Conservation (phyloP, 2,888 invertebrate genomes). For the Helicoverpa assulta region DNA sequence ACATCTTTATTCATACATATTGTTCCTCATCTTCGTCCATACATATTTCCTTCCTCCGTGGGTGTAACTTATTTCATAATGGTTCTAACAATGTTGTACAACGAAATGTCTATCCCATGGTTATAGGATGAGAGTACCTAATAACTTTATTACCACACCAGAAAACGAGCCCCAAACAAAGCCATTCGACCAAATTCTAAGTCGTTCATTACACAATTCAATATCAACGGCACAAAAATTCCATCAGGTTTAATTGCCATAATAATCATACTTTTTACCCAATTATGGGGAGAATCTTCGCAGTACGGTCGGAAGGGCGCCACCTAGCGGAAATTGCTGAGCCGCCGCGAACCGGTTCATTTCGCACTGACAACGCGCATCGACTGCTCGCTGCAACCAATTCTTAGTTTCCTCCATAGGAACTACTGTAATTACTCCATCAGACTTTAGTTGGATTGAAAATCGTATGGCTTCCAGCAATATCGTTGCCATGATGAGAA, state of each 20-base stretch:
- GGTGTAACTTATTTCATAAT: too few relatives aligned
- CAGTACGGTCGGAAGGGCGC: slow-evolving; percentile 37
- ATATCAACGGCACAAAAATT: slow-evolving; percentile 6
- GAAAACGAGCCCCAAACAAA: neutral
- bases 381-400: slow-evolving; percentile 27
- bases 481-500: neutral
- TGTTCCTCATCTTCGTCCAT: too few relatives aligned
- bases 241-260: slow-evolving; percentile 19
- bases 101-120: neutral
- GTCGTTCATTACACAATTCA: neutral
- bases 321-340: slow-evolving; percentile 61
- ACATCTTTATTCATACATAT: too few relatives aligned
- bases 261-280: slow-evolving; percentile 35
- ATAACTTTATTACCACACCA: neutral
- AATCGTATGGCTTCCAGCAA: neutral
- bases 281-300: slow-evolving; percentile 38
- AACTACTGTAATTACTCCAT: slow-evolving; percentile 47
- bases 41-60: too few relatives aligned
- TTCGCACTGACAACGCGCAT: slow-evolving; percentile 40
- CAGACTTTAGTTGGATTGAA: slow-evolving; percentile 18
- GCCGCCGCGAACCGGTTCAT: slow-evolving; percentile 50
- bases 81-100: neutral
- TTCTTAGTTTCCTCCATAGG: slow-evolving; percentile 31
- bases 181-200: neutral
- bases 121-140: neutral